Conservation (phyloP, 1,140 invertebrate genomes). For the Calosoma granatense region DNA sequence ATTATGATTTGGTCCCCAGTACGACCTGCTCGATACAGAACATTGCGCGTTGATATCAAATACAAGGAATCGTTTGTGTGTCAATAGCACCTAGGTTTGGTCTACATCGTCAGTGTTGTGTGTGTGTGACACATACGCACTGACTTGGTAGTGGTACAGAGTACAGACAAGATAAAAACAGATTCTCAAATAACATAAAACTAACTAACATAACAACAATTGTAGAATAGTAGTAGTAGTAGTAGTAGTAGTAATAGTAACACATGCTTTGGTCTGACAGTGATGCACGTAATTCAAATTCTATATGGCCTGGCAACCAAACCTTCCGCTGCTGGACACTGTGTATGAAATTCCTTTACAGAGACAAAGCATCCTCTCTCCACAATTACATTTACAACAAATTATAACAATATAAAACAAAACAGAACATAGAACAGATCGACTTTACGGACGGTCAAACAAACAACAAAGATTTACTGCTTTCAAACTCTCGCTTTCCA, state of each 20-base stretch:
- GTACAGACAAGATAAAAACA: background rate
- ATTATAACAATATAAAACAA: too few relatives aligned
- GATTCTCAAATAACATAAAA: background rate
- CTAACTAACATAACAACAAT: background rate
- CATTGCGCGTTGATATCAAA: background rate
- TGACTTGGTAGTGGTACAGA: background rate
- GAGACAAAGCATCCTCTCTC: background rate
- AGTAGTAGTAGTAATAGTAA: background rate
- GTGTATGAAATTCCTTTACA: background rate
- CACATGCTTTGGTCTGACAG: slow-evolving; percentile 3
- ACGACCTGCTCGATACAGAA: background rate
- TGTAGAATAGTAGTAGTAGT: background rate
- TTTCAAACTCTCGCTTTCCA: too few relatives aligned
- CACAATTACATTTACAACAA: too few relatives aligned
- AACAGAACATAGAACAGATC: too few relatives aligned
- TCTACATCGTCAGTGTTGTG: slow-evolving; percentile 3
- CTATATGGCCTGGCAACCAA: background rate
- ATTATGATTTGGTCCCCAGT: slow-evolving; percentile 6
- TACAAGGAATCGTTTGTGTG: background rate
- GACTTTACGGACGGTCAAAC: too few relatives aligned
- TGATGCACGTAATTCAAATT: background rate
- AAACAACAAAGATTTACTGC: too few relatives aligned
- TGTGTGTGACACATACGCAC: too few relatives aligned
- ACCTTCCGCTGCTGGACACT: background rate
- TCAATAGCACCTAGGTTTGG: slow-evolving; percentile 5